These are phyloP conservation scores for Thunnus albacares DNA, from an alignment of 2,797 vertebrate species.

Conservation along the genomic window DNA sequence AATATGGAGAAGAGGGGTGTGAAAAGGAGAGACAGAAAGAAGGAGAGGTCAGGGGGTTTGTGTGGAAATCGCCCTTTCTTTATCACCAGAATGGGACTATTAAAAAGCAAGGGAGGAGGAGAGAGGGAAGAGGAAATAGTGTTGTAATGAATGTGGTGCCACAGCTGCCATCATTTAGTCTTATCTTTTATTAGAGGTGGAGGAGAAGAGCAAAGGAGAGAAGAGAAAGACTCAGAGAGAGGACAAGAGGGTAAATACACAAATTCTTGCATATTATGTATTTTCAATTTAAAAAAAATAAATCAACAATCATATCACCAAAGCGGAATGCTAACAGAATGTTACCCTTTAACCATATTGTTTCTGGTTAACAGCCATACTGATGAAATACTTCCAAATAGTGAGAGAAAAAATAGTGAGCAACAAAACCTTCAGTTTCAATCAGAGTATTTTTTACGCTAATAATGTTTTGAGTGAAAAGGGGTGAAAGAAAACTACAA, in stretches of 20 bases:
- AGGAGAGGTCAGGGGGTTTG: constrained; percentile 34
- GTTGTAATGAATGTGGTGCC: constrained; percentile 69
- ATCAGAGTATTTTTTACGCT: background rate
- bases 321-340: constrained; percentile 13
- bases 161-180: constrained; percentile 74
- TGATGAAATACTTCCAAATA: constrained; percentile 16
- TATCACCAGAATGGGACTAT: constrained; percentile 68
- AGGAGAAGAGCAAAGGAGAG: constrained; percentile 26
- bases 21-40: constrained; percentile 20
- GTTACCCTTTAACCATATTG: constrained; percentile 10
- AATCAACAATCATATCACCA: constrained; percentile 18
- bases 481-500: background rate
- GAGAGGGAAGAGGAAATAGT: constrained; percentile 55
- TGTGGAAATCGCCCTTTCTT: constrained; percentile 64
- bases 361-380: constrained; percentile 21
- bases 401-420: background rate
- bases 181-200: constrained; percentile 74
- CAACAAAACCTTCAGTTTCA: background rate
- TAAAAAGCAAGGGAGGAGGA: constrained; percentile 58
- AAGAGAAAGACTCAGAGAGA: constrained; percentile 14
- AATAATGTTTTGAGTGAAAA: background rate
- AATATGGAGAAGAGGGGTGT: background rate
- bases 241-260: background rate
- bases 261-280: background rate
- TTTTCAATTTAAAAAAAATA: constrained; percentile 31